phyloP scores from a whole-genome alignment of 2,888 invertebrate genomes.

The Diarsia dahlii region DNA sequence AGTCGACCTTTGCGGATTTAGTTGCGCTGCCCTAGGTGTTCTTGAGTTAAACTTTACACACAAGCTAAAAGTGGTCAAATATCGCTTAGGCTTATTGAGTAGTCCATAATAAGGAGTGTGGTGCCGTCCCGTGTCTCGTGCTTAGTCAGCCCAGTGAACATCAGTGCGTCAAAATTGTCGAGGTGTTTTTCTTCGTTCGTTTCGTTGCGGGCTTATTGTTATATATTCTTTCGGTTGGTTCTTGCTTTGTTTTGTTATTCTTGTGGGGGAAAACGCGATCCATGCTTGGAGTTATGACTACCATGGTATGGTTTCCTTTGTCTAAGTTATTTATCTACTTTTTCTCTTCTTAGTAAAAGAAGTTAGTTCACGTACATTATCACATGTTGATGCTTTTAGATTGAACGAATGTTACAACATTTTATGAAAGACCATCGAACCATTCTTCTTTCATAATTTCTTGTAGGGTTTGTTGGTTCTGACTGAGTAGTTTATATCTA shows the following conservation, averaged over 20 bases:
- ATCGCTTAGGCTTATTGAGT: slow-evolving; percentile 74
- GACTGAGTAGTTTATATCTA: slow-evolving; percentile 67
- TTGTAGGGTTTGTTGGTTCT: slow-evolving; percentile 69
- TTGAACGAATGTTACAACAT: slow-evolving; percentile 66
- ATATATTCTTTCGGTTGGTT: slow-evolving; percentile 76
- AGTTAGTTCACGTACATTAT: slow-evolving; percentile 79
- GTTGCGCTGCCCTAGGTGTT: slow-evolving; percentile 81
- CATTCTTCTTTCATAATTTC: slow-evolving; percentile 66
- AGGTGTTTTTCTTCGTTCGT: slow-evolving; percentile 85
- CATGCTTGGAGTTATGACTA: slow-evolving; percentile 91
- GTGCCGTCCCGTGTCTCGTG: slow-evolving; percentile 87
- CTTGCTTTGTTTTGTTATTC: slow-evolving; percentile 81
- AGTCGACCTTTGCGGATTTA: slow-evolving; percentile 83
- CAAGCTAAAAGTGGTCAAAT: slow-evolving; percentile 73
- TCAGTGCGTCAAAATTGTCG: slow-evolving; percentile 81
- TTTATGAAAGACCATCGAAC: slow-evolving; percentile 62
- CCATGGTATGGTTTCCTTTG: slow-evolving; percentile 91
- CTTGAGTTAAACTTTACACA: slow-evolving; percentile 74
- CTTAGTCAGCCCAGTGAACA: slow-evolving; percentile 88
- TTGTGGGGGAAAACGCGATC: slow-evolving; percentile 88
- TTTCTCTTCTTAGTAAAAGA: slow-evolving; percentile 82
- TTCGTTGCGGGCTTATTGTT: slow-evolving; percentile 86
- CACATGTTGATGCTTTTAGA: slow-evolving; percentile 73
- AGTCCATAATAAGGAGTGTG: slow-evolving; percentile 75
- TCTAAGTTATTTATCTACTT: slow-evolving; percentile 84